These are phyloP conservation scores for Meloidogyne chitwoodi DNA, from an alignment of 1,140 invertebrate genomes.

Conservation along the genomic window DNA sequence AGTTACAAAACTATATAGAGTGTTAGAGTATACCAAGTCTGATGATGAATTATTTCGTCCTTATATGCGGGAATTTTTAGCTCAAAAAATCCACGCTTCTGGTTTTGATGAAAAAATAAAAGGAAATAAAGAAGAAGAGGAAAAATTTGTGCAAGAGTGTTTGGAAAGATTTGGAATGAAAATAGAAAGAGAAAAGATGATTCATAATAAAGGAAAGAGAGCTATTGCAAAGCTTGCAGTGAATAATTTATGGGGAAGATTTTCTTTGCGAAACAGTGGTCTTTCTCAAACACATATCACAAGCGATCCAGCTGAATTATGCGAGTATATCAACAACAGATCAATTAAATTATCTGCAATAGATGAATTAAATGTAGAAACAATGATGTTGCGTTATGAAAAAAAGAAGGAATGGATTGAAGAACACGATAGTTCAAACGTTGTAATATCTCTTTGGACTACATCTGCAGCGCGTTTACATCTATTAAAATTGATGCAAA, in stretches of 20 bases:
- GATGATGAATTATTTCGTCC: conserved; percentile 2
- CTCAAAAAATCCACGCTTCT: neutral
- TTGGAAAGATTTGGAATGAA: neutral
- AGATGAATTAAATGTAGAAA: neutral
- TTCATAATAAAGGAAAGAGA: neutral
- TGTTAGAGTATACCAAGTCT: neutral
- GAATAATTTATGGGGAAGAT: neutral
- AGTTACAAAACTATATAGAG: neutral
- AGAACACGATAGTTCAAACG: neutral
- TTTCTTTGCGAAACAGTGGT: neutral
- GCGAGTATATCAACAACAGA: neutral
- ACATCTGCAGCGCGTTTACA: neutral
- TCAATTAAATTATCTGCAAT: neutral
- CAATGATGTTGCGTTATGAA: neutral
- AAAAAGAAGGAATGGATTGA: conserved; percentile 2
- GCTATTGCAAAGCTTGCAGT: neutral
- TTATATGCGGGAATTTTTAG: conserved; percentile 3
- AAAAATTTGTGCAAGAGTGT: neutral
- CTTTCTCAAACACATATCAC: conserved; percentile 5
- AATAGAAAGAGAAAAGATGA: conserved; percentile 1
- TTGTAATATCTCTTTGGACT: conserved; percentile 8
- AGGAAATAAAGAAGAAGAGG: conserved; percentile 2
- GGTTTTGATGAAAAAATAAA: neutral
- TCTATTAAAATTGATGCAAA: conserved; percentile 1
- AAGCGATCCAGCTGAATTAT: neutral